Conservation (phyloP, 2,888 invertebrate genomes). For the Ditylenchus weischeri region DNA sequence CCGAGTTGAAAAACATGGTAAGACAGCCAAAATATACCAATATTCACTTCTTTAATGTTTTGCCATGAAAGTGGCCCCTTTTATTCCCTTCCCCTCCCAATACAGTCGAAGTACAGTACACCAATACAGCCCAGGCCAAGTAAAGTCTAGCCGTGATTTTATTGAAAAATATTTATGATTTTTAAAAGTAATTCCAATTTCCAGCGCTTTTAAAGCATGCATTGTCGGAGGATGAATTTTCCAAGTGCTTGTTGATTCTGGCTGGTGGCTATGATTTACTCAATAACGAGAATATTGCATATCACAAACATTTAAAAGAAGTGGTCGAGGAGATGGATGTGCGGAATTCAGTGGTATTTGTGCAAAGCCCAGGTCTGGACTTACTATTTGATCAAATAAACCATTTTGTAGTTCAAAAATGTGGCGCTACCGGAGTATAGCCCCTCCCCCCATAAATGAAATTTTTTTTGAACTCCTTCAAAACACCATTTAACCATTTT, state of each 20-base stretch:
- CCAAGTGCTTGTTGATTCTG: conserved; percentile 75
- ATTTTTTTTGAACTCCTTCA: too few relatives aligned
- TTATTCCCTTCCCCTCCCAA: too few relatives aligned
- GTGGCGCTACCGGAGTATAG: too few relatives aligned
- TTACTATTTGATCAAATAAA: background rate
- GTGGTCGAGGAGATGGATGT: conserved; percentile 66
- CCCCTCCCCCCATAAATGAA: too few relatives aligned
- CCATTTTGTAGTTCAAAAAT: conserved; percentile 10
- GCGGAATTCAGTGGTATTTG: conserved; percentile 58
- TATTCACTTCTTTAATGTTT: too few relatives aligned
- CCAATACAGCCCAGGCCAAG: too few relatives aligned
- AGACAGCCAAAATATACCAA: too few relatives aligned
- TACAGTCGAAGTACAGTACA: too few relatives aligned
- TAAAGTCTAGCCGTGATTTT: too few relatives aligned
- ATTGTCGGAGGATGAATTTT: conserved; percentile 30
- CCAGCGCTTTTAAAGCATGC: conserved; percentile 37
- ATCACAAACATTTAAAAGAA: conserved; percentile 74
- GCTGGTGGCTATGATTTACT: conserved; percentile 93
- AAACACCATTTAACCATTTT: too few relatives aligned
- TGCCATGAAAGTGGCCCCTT: too few relatives aligned
- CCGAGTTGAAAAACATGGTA: too few relatives aligned
- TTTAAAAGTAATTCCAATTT: conserved; percentile 26
- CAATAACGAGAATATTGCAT: conserved; percentile 80
- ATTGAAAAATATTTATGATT: background rate
- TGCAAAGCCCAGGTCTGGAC: conserved; percentile 46